Base-by-base conservation (phyloP, 2,888 invertebrate species). In the Meteorus cinctellus region DNA sequence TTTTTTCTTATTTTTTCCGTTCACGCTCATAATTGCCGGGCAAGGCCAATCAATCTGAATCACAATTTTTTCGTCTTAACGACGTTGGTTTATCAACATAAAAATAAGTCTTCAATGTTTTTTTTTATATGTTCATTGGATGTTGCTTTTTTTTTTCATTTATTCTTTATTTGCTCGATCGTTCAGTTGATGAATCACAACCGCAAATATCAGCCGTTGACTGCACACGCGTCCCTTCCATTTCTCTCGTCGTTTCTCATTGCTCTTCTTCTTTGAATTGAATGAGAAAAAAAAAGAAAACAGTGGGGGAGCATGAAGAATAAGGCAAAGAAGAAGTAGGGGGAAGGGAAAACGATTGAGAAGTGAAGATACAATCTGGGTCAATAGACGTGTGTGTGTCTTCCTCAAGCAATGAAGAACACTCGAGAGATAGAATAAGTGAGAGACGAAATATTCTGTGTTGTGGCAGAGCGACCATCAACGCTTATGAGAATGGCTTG, bases 201-300 rank as follows among this genome's bases (percentile, higher is more conserved):
- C 83, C 85, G 84, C 84, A 84, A 86, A 85, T 84, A 85, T 84
- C 84, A 82, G 80, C 79, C 27, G 62, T n/a, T 55, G n/a, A 55
- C 8, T 55, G 55, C 55, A 48, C n/a, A 48, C 48, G 48, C 48
- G 48, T 48, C 48, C 48, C 48, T 48, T n/a, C 48, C 16, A n/a
- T 48, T 48, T 48, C 4, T 48, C n/a, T 48, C n/a, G n/a, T 48
- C 48, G 48, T 41, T 48, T 48, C n/a, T 48, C 78, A 79, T 78
- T 80, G 24, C 69, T 63, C 75, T 77, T 55, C 19, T 19, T 8
- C 8, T 55, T 6, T 55, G 4, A n/a, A 24, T 19, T 19, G 2
- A 24, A 66, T 41, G 16, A 63, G 36, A 41, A 66, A 69, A n/a
- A 34, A 34, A n/a, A n/a, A n/a, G 24, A 69, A 70, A 31, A 63